Conservation (phyloP, 2,888 invertebrate genomes). For the Eupithecia exiguata region DNA sequence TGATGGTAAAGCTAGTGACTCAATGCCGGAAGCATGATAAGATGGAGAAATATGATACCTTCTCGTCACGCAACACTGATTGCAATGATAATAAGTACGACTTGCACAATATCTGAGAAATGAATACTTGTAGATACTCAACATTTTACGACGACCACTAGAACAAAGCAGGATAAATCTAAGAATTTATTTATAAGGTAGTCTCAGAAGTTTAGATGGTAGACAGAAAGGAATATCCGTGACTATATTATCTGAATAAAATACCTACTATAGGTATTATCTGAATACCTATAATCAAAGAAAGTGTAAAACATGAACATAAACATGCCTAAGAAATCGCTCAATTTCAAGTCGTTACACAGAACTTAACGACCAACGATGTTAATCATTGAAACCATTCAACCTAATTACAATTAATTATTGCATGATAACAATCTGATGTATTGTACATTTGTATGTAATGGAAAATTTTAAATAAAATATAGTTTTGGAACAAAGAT, state of each 20-base stretch:
- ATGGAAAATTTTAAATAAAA: neutral
- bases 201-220: neutral
- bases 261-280: too few species aligned
- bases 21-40: constrained; percentile 3
- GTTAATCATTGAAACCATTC: constrained; percentile 13
- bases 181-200: neutral
- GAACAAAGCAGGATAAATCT: neutral
- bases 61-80: constrained; percentile 1
- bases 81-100: neutral
- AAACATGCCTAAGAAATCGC: constrained; percentile 26
- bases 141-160: neutral
- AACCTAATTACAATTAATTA: constrained; percentile 23
- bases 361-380: constrained; percentile 15
- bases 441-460: neutral
- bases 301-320: too few species aligned
- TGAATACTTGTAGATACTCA: neutral
- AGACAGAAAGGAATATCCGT: neutral
- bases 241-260: neutral
- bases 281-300: constrained; percentile 8
- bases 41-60: constrained; percentile 5
- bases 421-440: constrained; percentile 18
- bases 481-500: neutral
- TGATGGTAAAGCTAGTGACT: neutral
- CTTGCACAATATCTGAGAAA: neutral
- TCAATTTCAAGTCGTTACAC: constrained; percentile 25